These are phyloP conservation scores for Drosophila lutescens DNA, from an alignment of 2,888 invertebrate genomes.

Conservation along the genomic window DNA sequence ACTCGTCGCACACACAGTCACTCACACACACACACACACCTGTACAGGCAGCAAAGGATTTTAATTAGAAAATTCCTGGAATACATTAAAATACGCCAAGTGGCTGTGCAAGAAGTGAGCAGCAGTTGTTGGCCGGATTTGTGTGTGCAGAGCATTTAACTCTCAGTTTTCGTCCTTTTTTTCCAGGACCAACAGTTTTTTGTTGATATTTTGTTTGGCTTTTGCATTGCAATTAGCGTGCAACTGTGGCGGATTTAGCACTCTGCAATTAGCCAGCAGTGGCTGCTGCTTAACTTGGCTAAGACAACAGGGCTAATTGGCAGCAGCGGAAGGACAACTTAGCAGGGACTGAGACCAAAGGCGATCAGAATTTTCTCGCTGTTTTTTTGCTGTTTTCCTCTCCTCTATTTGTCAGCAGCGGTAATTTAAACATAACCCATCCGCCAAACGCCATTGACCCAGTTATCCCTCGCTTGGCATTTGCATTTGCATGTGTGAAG, in stretches of 20 bases:
- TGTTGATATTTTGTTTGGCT: constrained; percentile 63
- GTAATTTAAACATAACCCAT: constrained; percentile 50
- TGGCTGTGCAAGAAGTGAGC: constrained; percentile 54
- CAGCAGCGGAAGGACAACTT: constrained; percentile 18
- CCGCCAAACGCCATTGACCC: constrained; percentile 40
- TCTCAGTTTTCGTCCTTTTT: constrained; percentile 29
- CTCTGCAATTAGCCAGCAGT: constrained; percentile 66
- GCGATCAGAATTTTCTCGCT: constrained; percentile 7
- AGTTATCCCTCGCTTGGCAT: constrained; percentile 34
- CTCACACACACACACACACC: constrained; percentile 23
- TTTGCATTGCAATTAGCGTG: constrained; percentile 76
- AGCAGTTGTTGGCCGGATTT: constrained; percentile 57
- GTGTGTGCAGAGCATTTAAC: constrained; percentile 66
- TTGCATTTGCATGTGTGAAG: constrained; percentile 41
- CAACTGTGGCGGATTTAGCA: constrained; percentile 60
- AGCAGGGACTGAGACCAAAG: constrained; percentile 6
- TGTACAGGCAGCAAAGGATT: constrained; percentile 67
- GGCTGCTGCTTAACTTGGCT: constrained; percentile 61
- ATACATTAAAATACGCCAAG: constrained; percentile 65
- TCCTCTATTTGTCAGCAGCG: constrained; percentile 1
- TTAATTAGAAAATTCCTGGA: constrained; percentile 79
- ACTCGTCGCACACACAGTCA: constrained; percentile 22
- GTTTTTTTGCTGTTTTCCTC: background rate
- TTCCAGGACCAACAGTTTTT: constrained; percentile 21
- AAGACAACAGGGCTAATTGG: constrained; percentile 65